Evolutionary conservation across 2,113 vertebrate genomes (phyloP), one percentile per base, ranked within the genome.

Genomic region (Crocuta crocuta): DNA sequence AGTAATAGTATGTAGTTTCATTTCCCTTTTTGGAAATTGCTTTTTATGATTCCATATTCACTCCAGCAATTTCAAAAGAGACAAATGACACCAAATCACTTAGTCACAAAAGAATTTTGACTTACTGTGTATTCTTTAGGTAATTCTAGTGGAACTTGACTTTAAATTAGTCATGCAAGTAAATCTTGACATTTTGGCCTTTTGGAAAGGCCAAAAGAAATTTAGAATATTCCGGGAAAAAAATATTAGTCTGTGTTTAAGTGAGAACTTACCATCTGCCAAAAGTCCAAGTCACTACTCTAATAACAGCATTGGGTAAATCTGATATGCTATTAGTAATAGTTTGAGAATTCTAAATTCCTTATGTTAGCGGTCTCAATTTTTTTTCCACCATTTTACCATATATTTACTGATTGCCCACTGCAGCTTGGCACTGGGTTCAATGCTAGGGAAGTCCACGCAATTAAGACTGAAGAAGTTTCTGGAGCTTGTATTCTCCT

Each of bases 201-300:
- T 88, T 96, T 58, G 68, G 48, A 88, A 85, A 91, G 66, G 97
- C 98, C 97, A 94, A 94, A 96, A 98, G 98, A 98, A 98, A 98
- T 91, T 70, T 98, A 92, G 86, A 66, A 87, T 98, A 74, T 98
- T 98, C 98, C 70, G 95, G 90, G 94, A 81, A 96, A 95, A 61
- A 90, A 94, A 28, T 76, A 81, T 94, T 84, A 92, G 94, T 78
- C 78, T 92, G 19, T 79, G 48, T 92, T 94, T 95, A 94, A 93
- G 33, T 63, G 79, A 96, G 83, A 92, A 91, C 12, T 48, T 87
- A 28, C 76, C 45, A 35, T 88, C 31, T 93, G 96, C 91, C 97
- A 89, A 89, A 94, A 96, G 61, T 24, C 74, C 58, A 85, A 73
- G 45, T 91, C 87, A 71, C 84, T 58, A 35, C 94, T 74, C 85